Percentiles rank a stretch among this genome's conserved stretches.
These are phyloP conservation scores for Ditula angustiorana DNA, from an alignment of 2,888 invertebrate genomes.

Conservation along the genomic window DNA sequence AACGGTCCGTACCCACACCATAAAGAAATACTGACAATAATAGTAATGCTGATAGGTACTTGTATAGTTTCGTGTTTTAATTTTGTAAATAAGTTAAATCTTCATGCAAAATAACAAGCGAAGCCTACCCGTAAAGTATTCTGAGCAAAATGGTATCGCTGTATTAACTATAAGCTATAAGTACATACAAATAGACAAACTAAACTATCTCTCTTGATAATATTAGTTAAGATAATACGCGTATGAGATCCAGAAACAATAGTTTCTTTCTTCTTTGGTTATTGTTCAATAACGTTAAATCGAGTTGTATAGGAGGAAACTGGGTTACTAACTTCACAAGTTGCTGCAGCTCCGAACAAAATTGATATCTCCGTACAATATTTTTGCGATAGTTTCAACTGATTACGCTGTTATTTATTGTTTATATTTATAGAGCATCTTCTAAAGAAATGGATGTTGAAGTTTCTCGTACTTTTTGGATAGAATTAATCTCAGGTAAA, in stretches of 20 bases:
- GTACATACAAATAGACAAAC: conserved; percentile 9
- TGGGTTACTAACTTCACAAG: conserved; percentile 36
- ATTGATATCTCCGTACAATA: conserved; percentile 37
- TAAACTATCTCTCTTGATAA: conserved; percentile 35
- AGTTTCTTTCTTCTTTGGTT: conserved; percentile 38
- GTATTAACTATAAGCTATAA: no score
- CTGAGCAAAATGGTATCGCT: conserved; percentile 11
- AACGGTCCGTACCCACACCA: no score
- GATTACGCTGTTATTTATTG: conserved; percentile 36
- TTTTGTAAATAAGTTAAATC: no score
- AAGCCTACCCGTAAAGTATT: neutral
- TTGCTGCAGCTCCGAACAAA: conserved; percentile 26
- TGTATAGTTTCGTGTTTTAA: no score
- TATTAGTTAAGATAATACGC: conserved; percentile 40
- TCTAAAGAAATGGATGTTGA: neutral
- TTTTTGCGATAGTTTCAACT: conserved; percentile 36
- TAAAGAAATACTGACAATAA: no score
- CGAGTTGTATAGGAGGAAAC: conserved; percentile 35
- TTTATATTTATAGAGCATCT: conserved; percentile 11
- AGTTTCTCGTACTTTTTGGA: conserved; percentile 8
- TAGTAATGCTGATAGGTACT: no score
- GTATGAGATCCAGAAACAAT: conserved; percentile 38
- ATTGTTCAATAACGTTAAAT: conserved; percentile 39
- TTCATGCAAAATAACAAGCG: neutral
- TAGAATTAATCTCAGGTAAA: neutral